Percentiles rank a stretch among this genome's conserved stretches.
Conservation (phyloP, 1,140 invertebrate species). For the Drosophila parabipectinata region DNA sequence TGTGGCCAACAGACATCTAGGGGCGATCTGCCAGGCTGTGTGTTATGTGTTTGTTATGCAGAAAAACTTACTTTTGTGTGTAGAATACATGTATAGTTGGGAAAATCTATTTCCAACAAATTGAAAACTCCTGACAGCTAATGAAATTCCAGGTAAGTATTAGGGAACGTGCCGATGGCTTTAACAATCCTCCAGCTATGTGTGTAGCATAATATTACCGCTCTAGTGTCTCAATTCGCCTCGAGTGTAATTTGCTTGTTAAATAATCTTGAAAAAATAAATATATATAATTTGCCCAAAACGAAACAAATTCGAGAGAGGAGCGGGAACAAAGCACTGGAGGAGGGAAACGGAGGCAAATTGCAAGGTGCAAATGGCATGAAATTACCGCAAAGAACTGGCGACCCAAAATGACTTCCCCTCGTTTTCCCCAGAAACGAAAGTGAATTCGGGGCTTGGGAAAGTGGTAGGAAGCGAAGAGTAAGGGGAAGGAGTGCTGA, state of each 20-base stretch:
- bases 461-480: neutral
- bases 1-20: constrained; percentile 22
- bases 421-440: constrained; percentile 29
- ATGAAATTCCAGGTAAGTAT: constrained; percentile 34
- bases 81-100: neutral
- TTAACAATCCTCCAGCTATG: constrained; percentile 1
- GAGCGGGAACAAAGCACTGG: constrained; percentile 19
- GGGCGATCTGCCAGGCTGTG: constrained; percentile 6
- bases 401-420: constrained; percentile 59
- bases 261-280: constrained; percentile 45
- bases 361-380: constrained; percentile 78
- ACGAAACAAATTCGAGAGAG: constrained; percentile 16
- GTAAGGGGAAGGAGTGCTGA: neutral
- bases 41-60: constrained; percentile 2
- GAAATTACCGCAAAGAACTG: constrained; percentile 65
- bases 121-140: constrained; percentile 51
- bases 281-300: constrained; percentile 32
- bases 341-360: constrained; percentile 21
- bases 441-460: constrained; percentile 48
- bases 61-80: neutral
- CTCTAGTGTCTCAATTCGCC: neutral
- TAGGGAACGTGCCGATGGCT: constrained; percentile 14
- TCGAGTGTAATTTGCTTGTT: constrained; percentile 15
- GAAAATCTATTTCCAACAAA: constrained; percentile 19
- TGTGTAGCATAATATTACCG: neutral